Evolutionary conservation across 2,888 invertebrate species (phyloP).

Genomic region (Hoplodrina ambigua): DNA sequence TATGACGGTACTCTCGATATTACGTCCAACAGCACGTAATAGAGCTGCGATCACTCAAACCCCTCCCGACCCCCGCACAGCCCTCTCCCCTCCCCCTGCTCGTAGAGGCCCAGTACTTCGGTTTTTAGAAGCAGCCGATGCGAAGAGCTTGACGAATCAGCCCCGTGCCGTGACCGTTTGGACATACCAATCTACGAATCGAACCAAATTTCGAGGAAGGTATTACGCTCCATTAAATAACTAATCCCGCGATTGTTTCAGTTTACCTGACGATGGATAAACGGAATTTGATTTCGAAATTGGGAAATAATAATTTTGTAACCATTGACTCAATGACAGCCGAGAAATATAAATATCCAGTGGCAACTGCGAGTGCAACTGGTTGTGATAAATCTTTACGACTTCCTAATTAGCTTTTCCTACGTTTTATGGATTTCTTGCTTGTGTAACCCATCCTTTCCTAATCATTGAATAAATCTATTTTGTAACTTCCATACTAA

Average conservation of each 20-base stretch:
- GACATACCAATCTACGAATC: conserved; percentile 65
- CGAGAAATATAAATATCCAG: conserved; percentile 2
- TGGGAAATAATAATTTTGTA: conserved; percentile 2
- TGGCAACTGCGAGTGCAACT: conserved; percentile 21
- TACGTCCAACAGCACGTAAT: conserved; percentile 82
- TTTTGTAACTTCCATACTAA: conserved; percentile 7
- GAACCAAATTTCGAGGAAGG: conserved; percentile 69
- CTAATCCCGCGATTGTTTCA: conserved; percentile 63
- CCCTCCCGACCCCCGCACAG: conserved; percentile 54
- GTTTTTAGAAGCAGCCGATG: conserved; percentile 70
- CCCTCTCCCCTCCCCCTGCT: conserved; percentile 41
- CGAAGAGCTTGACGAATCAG: conserved; percentile 81
- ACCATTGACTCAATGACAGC: background rate
- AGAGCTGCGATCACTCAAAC: conserved; percentile 78
- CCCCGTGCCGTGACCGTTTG: conserved; percentile 77
- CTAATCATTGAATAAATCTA: background rate
- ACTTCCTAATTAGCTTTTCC: conserved; percentile 47
- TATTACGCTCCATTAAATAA: conserved; percentile 73
- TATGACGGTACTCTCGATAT: conserved; percentile 81
- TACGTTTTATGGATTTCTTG: conserved; percentile 20
- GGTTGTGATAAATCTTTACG: conserved; percentile 36
- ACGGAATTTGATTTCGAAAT: conserved; percentile 28
- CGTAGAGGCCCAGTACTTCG: conserved; percentile 64
- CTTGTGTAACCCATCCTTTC: conserved; percentile 26
- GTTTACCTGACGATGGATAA: conserved; percentile 39